Base-by-base conservation (phyloP, 37 sponge, comb jelly and placozoan genomes). In the Cladorhizidae sp. region DNA sequence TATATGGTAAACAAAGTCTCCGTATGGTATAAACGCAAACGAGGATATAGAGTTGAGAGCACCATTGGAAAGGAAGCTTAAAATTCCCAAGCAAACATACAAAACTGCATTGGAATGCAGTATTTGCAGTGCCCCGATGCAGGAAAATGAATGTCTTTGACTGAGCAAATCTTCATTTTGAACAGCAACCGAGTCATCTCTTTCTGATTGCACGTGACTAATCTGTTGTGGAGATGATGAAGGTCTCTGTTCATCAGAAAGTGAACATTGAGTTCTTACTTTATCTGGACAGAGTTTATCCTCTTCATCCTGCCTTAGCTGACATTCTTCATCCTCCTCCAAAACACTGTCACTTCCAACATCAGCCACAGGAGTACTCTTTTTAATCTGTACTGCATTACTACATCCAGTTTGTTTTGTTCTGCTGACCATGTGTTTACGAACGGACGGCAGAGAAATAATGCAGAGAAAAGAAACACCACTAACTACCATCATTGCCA, bases 21-120 rank as follows among this genome's bases (percentile, higher is more conserved):
- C 95, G 72, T 95, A 98, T 22, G 90, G 86, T 8, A 78, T 12
- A 38, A 89, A 91, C 5, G 83, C 89, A 82, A 79, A 98, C 2
- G 90, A 72, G 15, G 89, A 86, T 0, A 98, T 80, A 32, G 98
- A 58, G 55, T 55, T 79, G 5, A 98, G 80, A 40, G 88, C 85
- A 14, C 96, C 92, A 78, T 98, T 98, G 38, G 86, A 70, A 40
- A 98, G 72, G 33, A 84, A 86, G 70, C 76, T 82, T 21, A 82
- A 15, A 22, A 73, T 42, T 6, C 39, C 56, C 21, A 79, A 9
- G 40, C 80, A 89, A 3, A 57, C 17, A 5, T 76, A 49, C 38
- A 73, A 32, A 5, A 69, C 62, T n/a, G 69, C 23, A 31, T 84
- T 70, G 8, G 56, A 57, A 64, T 58, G 78, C 40, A 72, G 3